Percentiles rank a stretch among this genome's conserved stretches.
Evolutionary conservation across 2,888 invertebrate genomes (phyloP).

Genomic region (Chromoteleia sp.): DNA sequence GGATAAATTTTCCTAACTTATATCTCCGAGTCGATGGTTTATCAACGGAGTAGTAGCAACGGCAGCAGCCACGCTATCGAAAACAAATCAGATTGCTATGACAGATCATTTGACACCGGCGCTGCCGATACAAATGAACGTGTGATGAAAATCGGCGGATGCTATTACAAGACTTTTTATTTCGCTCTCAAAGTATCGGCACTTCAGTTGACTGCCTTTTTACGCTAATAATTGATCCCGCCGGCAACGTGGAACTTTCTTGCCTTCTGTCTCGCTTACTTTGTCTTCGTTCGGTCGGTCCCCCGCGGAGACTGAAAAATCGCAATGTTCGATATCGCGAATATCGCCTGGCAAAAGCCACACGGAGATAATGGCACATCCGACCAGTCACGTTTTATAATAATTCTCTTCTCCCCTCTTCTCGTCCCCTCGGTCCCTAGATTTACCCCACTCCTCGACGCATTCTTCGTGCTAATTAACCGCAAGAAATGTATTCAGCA

Average conservation of each 20-base stretch:
- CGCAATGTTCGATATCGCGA: constrained; percentile 70
- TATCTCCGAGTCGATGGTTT: too few relatives aligned
- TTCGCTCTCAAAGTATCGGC: constrained; percentile 45
- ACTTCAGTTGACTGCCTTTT: constrained; percentile 51
- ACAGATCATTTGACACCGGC: constrained; percentile 54
- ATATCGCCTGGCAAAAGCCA: constrained; percentile 62
- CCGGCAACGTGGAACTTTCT: constrained; percentile 56
- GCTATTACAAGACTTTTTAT: constrained; percentile 54
- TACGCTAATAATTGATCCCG: constrained; percentile 66
- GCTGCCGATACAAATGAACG: constrained; percentile 46
- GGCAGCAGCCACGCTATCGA: constrained; percentile 21
- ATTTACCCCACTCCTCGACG: constrained; percentile 12
- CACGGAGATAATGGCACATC: constrained; percentile 71
- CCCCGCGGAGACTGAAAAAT: constrained; percentile 74
- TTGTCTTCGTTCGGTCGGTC: constrained; percentile 65
- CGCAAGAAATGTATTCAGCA: constrained; percentile 60
- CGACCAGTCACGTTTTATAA: constrained; percentile 75
- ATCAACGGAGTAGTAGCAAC: not conserved
- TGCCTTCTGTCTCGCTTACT: constrained; percentile 54
- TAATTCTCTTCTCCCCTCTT: constrained; percentile 69
- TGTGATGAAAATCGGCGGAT: constrained; percentile 48
- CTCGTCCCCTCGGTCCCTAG: not conserved
- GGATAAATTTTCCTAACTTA: too few relatives aligned
- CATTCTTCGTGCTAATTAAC: constrained; percentile 68
- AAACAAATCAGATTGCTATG: constrained; percentile 41